Base-by-base conservation (phyloP, 2,888 invertebrate genomes). In the Perizoma flavofasciatum region DNA sequence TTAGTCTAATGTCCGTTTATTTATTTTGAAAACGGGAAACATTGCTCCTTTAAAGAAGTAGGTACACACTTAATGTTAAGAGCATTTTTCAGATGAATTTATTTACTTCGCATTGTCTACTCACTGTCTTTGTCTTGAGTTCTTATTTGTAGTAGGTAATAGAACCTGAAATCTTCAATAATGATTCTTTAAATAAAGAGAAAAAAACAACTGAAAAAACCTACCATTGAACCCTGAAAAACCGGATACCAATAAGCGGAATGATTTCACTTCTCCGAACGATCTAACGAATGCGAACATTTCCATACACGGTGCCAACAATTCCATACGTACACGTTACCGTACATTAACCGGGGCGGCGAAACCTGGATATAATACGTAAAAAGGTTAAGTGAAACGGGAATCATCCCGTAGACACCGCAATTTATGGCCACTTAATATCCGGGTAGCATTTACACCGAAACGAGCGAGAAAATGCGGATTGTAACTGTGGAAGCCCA, bases 381-480 rank as follows among this genome's bases (percentile, higher is more conserved):
- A 72, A 70, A 73, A 73, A 75, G 72, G 77, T 72, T 73, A 79
- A 82, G 78, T 79, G 79, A 74, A 81, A 74, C 75, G 77, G 71
- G 74, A 78, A 76, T 84, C 79, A 79, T 80, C 79, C 73, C 66
- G 74, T 70, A 72, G 72, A 71, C 70, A 63, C 63, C 54, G 67
- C 71, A 78, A 85, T 85, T 85, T 83, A 85, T 79, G 75, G 71
- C 72, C 78, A 79, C 79, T 82, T 83, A 81, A 81, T 81, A 79
- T 79, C 68, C 71, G 64, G 67, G 63, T 49, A 5, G 49, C 34
- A 48, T 61, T 69, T 47, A 63, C 68, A 68, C 66, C 60, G 71
- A 47, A 44, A 55, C 56, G 49, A 51, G 39, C 44, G 53, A 39
- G 35, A 5, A 6, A 9, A 11, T 48, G 35, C 11, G 1, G 6